Evolutionary conservation across 2,797 vertebrate species (phyloP).

Genomic region (Ceyx erithaca): DNA sequence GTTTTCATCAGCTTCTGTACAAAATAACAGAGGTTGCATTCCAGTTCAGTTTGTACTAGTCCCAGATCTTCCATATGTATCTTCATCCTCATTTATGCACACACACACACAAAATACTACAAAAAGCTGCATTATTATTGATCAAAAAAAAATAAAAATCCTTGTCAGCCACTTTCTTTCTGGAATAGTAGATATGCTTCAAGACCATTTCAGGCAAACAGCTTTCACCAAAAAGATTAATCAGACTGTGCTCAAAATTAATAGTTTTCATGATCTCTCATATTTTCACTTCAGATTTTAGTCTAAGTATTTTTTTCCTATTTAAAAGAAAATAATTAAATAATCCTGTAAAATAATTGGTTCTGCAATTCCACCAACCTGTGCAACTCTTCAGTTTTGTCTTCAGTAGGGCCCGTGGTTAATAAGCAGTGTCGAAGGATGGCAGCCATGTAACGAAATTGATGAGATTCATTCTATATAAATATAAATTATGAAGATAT

Average conservation of each 20-base stretch:
- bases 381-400: constrained; percentile 96
- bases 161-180: not conserved
- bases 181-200: not conserved
- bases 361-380: constrained; percentile 83
- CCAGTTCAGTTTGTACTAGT: not conserved
- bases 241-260: not conserved
- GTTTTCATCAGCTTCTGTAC: not conserved
- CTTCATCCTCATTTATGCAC: not conserved
- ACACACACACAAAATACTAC: not conserved
- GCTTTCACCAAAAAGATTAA: not conserved
- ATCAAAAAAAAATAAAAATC: no score
- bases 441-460: constrained; percentile 90
- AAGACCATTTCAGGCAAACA: not conserved
- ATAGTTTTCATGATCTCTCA: not conserved
- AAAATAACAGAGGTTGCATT: not conserved
- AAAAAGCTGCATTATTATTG: not conserved
- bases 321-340: not conserved
- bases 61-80: not conserved
- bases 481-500: constrained; percentile 73
- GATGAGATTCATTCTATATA: constrained; percentile 90
- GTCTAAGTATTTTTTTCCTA: not conserved
- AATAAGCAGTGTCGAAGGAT: constrained; percentile 94
- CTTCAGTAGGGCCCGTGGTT: constrained; percentile 89
- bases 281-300: not conserved
- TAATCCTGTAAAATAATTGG: not conserved